Evolutionary conservation across 1,140 invertebrate genomes (phyloP), one percentile per base, ranked within the genome.

Genomic region (Drosophila kurseongensis): DNA sequence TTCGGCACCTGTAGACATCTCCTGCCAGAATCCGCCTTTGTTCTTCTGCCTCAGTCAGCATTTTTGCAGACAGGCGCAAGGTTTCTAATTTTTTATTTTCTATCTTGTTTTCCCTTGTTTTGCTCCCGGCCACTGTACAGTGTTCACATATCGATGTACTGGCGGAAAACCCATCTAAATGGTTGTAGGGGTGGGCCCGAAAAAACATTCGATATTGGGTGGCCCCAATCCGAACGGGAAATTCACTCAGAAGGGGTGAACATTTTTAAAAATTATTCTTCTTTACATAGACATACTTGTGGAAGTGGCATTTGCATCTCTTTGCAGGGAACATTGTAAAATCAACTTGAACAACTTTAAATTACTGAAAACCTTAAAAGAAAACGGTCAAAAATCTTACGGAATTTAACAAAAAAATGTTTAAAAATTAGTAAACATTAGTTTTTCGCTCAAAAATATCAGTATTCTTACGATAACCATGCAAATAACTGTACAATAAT

Each of bases 31-130:
- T 29, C 59, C 84, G 68, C 75, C 81, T 85, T 85, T 85, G 82
- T 85, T 85, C 82, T 85, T 85, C 75, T 85, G 82, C 82, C 82
- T 85, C 82, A 81, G 74, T 85, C 82, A 85, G 82, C 82, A 85
- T 76, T 85, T 68, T 80, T 47, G 52, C 76, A 60, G 61, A 72
- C 75, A 69, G 59, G 59, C 62, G 55, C 52, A 65, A 78, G 68
- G 48, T 41, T 60, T 57, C 50, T 77, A 65, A 63, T 67, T 40
- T 69, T 38, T 48, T 61, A 38, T 45, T 54, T 40, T 41, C 47
- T 56, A 14, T 48, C 55, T 63, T 42, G 60, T 18, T 13, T 29
- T 12, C n/a, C 54, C 4, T 38, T 32, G 7, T 18, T 41, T 6
- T 13, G 42, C 40, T 13, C 14, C 23, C 14, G 47, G 35, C 9